Base-by-base conservation (phyloP, 2,797 vertebrate genomes). In the Molossus molossus region DNA sequence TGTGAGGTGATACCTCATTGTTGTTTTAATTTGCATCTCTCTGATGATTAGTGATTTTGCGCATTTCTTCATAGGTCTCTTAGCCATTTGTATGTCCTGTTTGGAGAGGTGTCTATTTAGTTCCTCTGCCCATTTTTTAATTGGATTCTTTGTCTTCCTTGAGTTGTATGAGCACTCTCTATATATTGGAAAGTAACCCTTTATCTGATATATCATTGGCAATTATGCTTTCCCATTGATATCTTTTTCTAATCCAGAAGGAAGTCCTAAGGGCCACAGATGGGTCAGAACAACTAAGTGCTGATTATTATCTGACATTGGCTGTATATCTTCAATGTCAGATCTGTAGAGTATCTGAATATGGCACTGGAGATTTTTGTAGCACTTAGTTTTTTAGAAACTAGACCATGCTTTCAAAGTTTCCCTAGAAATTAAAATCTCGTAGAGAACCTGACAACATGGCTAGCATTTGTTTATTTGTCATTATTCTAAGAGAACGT, bases 391-490 rank as follows among this genome's bases (percentile, higher is more conserved):
- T 89, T 94, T 82, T 87, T 55, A 94, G 75, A 77, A 87, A 55
- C 85, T 64, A 92, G 57, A 73, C 40, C 83, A 12, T 29, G 3
- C 81, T 94, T 91, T 85, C 65, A 69, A 87, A 91, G 53, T 92
- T 85, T 80, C 40, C 29, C 25, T 91, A 85, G 92, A 92, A 94
- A 87, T 89, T 83, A 9, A 89, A 14, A 89, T 11, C 60, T 96
- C 27, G 84, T 90, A 82, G 21, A 90, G 93, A 96, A n/a, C 21
- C 48, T 80, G 50, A 64, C 48, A 62, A 11, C 91, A 67, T 83
- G 25, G 18, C 75, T 88, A 88, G 60, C 27, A 48, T 72, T 92
- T 93, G n/a, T 84, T 85, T 23, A 29, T 76, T 69, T 82, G 72
- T 13, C 21, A 15, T 81, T 81, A 65, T 82, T 90, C 57, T 9